Conservation (phyloP, 1,140 invertebrate genomes). For the Maconellicoccus hirsutus region DNA sequence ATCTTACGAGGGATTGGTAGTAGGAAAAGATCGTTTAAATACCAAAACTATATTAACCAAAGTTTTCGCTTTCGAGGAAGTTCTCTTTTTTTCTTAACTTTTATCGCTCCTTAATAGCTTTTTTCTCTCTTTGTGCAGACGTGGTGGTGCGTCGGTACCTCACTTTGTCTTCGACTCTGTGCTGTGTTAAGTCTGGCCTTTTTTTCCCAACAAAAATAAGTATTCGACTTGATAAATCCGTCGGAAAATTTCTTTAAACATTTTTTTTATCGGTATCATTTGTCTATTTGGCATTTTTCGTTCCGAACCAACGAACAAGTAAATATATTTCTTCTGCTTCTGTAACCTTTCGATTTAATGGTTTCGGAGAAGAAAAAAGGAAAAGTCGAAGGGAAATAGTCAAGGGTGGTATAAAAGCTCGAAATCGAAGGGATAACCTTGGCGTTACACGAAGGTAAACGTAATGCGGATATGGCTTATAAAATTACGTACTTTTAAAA, state of each 20-base stretch:
- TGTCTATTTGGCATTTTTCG: slow-evolving; percentile 16
- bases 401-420: no score
- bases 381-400: no score
- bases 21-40: slow-evolving; percentile 12
- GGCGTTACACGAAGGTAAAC: no score
- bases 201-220: neutral
- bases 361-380: neutral
- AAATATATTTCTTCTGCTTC: slow-evolving; percentile 19
- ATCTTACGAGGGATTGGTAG: no score
- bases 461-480: no score
- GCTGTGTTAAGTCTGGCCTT: neutral
- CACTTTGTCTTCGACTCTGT: neutral
- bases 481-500: no score
- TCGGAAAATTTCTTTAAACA: slow-evolving; percentile 21
- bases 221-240: slow-evolving; percentile 17
- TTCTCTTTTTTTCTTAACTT: neutral
- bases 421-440: no score
- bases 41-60: slow-evolving; percentile 12
- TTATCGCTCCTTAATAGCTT: slow-evolving; percentile 18
- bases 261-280: slow-evolving; percentile 17
- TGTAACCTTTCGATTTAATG: slow-evolving; percentile 20
- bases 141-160: neutral
- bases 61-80: neutral
- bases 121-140: neutral
- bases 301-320: slow-evolving; percentile 20